phyloP scores from a whole-genome alignment of 2,888 invertebrate species.

The Sthenelais limicola region DNA sequence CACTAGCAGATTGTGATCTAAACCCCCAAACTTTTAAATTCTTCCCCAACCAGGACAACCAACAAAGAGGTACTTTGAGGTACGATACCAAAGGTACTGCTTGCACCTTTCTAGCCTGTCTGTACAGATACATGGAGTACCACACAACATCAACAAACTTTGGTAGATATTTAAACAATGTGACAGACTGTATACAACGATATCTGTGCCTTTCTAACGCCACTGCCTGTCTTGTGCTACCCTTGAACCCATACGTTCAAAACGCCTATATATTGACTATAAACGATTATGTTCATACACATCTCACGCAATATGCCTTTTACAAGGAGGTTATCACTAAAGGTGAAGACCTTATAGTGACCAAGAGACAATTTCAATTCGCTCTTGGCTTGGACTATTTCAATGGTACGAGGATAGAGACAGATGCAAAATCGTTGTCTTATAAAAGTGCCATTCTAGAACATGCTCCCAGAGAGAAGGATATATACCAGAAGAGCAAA shows the following conservation, averaged over 20 bases:
- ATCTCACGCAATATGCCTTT: conserved; percentile 40
- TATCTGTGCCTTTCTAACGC: conserved; percentile 42
- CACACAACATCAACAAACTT: not conserved
- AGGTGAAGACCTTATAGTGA: conserved; percentile 38
- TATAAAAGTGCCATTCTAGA: conserved; percentile 33
- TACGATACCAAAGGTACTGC: conserved; percentile 30
- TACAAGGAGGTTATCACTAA: conserved; percentile 13
- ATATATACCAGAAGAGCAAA: conserved; percentile 3
- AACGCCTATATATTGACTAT: conserved; percentile 32
- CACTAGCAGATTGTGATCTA: conserved; percentile 21
- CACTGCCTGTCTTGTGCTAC: conserved; percentile 42
- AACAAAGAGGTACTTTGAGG: not conserved
- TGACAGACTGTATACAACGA: conserved; percentile 25
- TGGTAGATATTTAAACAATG: conserved; percentile 14
- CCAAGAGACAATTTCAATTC: conserved; percentile 37
- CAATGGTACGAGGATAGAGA: conserved; percentile 11
- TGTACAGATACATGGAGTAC: not conserved
- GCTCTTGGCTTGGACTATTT: conserved; percentile 37
- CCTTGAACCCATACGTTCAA: conserved; percentile 19
- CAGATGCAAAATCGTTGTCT: not conserved
- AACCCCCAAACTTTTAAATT: conserved; percentile 4
- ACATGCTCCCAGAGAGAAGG: not conserved
- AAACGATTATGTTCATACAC: conserved; percentile 36
- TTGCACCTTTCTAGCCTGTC: conserved; percentile 30
- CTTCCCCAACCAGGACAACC: not conserved